These are phyloP conservation scores for Thymallus thymallus DNA, from an alignment of 2,113 vertebrate species.

Conservation along the genomic window DNA sequence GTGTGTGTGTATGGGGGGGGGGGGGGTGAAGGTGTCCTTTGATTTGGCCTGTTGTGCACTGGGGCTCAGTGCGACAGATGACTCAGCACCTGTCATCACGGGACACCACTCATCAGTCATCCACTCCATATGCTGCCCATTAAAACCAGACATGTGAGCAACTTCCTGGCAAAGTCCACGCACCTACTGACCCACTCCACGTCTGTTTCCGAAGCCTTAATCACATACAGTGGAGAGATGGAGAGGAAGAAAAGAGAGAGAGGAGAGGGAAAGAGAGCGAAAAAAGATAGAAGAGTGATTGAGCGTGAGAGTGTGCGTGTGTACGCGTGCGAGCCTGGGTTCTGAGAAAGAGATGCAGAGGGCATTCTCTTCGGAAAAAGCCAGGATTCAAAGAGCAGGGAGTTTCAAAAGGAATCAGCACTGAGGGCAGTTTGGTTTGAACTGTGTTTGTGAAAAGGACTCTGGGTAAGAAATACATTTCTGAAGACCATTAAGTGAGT, in stretches of 20 bases:
- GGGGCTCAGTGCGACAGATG: conserved; percentile 52
- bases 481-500: conserved; percentile 56
- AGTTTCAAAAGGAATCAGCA: conserved; percentile 66
- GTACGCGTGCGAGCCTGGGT: conserved; percentile 21
- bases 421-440: conserved; percentile 70
- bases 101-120: conserved; percentile 64
- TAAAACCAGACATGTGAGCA: conserved; percentile 69
- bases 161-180: conserved; percentile 48
- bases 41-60: conserved; percentile 28
- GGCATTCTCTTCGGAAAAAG: conserved; percentile 66
- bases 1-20: conserved; percentile 9
- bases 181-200: conserved; percentile 61
- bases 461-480: conserved; percentile 47
- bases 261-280: conserved; percentile 8
- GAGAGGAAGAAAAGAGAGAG: conserved; percentile 21
- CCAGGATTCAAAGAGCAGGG: conserved; percentile 68
- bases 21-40: conserved; percentile 59
- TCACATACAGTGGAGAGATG: conserved; percentile 45
- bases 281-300: not conserved
- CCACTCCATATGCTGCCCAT: conserved; percentile 77
- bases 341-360: conserved; percentile 65
- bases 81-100: conserved; percentile 70
- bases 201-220: conserved; percentile 72
- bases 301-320: conserved; percentile 2
- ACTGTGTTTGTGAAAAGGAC: conserved; percentile 65